phyloP scores from a whole-genome alignment of 2,797 vertebrate species.

The Leptatherina wallacei region DNA sequence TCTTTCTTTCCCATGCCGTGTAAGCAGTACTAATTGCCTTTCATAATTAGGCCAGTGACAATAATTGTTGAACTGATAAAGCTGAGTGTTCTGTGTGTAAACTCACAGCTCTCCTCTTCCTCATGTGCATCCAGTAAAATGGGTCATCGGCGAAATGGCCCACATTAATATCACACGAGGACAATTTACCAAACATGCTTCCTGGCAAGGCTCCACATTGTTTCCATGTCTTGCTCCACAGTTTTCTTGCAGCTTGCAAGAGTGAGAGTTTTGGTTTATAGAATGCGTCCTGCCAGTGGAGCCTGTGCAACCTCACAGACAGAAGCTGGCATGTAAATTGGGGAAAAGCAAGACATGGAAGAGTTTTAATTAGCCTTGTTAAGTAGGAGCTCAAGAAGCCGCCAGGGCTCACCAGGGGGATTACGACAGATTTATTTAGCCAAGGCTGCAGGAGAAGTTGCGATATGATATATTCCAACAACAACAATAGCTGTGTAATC shows the following conservation, averaged over 20 bases:
- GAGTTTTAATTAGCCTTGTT: slow-evolving; percentile 85
- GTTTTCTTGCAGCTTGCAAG: background rate
- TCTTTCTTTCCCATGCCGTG: slow-evolving; percentile 66
- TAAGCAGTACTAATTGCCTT: slow-evolving; percentile 85
- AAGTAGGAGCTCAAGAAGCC: slow-evolving; percentile 75
- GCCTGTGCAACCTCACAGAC: slow-evolving; percentile 58
- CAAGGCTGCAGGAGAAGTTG: slow-evolving; percentile 78
- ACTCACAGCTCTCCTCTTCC: slow-evolving; percentile 52
- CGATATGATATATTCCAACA: slow-evolving; percentile 82
- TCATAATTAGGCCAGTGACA: slow-evolving; percentile 85
- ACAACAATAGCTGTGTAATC: slow-evolving; percentile 82
- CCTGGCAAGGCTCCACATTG: slow-evolving; percentile 45
- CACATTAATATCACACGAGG: slow-evolving; percentile 68
- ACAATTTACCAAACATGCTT: slow-evolving; percentile 40
- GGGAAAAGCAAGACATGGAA: slow-evolving; percentile 73
- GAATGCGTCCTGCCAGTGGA: slow-evolving; percentile 49
- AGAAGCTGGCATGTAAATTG: slow-evolving; percentile 75
- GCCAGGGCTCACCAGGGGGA: slow-evolving; percentile 76
- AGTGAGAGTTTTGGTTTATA: slow-evolving; percentile 22
- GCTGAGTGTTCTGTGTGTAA: slow-evolving; percentile 33
- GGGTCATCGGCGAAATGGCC: slow-evolving; percentile 78
- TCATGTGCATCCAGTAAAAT: slow-evolving; percentile 74
- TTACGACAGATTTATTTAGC: slow-evolving; percentile 84
- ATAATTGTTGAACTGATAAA: slow-evolving; percentile 82
- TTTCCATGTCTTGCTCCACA: slow-evolving; percentile 17